Evolutionary conservation across 2,797 vertebrate species (phyloP).

Genomic region (Silurus aristotelis): DNA sequence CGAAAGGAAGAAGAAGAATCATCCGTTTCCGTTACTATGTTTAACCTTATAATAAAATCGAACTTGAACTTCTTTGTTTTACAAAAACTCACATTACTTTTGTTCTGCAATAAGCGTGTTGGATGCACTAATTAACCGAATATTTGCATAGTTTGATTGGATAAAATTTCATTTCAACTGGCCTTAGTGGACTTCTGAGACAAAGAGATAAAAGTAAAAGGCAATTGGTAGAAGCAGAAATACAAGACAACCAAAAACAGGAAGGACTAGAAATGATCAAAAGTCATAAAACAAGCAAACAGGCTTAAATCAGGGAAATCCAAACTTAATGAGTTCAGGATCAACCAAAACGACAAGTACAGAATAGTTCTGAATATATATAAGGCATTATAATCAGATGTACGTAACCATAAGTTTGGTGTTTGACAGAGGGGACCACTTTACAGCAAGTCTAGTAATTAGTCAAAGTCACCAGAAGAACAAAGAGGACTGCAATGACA

Average conservation of each 20-base stretch:
- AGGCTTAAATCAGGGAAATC: neutral
- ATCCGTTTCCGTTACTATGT: neutral
- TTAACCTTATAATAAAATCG: slow-evolving; percentile 5
- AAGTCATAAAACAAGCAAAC: neutral
- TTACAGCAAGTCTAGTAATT: neutral
- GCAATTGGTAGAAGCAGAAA: neutral
- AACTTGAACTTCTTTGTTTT: neutral
- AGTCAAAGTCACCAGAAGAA: neutral
- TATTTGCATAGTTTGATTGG: neutral
- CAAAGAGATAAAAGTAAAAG: neutral
- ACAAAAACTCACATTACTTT: neutral
- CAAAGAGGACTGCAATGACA: neutral
- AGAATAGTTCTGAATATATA: neutral
- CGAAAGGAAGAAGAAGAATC: neutral
- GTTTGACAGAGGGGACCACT: neutral
- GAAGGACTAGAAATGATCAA: neutral
- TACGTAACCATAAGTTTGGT: neutral
- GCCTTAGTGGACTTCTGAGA: neutral
- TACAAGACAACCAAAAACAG: neutral
- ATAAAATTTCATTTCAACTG: neutral
- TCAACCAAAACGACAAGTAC: neutral
- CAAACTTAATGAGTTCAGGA: neutral
- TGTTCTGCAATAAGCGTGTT: too few relatives aligned
- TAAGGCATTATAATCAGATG: neutral
- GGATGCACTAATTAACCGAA: neutral